A percentile compares a stretch with the other conserved stretches of the same genome.
phyloP scores from a whole-genome alignment of 2,888 invertebrate species.

The Junonia oenone region DNA sequence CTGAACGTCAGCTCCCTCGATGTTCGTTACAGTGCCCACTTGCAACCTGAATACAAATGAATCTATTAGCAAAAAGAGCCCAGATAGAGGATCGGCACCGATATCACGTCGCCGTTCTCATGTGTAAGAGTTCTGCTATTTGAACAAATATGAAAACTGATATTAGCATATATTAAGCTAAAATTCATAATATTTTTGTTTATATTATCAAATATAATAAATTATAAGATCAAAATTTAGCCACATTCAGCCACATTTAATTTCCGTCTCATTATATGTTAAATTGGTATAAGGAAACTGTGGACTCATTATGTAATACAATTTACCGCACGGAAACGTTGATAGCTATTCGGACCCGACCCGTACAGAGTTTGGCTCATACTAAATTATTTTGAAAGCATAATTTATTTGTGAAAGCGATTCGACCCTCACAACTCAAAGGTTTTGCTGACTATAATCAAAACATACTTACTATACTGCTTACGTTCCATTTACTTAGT shows the following conservation, averaged over 20 bases:
- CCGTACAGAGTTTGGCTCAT: slow-evolving; percentile 28
- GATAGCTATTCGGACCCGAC: slow-evolving; percentile 28
- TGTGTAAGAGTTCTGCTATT: slow-evolving; percentile 46
- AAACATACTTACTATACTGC: slow-evolving; percentile 34
- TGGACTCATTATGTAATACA: slow-evolving; percentile 28
- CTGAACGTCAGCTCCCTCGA: slow-evolving; percentile 68
- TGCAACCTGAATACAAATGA: slow-evolving; percentile 76
- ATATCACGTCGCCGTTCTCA: slow-evolving; percentile 49
- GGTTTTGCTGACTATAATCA: slow-evolving; percentile 65
- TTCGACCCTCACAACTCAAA: slow-evolving; percentile 70
- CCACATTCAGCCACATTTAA: slow-evolving; percentile 18
- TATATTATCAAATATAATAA: too few species aligned
- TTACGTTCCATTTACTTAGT: slow-evolving; percentile 12
- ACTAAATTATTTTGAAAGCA: slow-evolving; percentile 68
- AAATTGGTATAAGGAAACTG: slow-evolving; percentile 26
- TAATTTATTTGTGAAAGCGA: slow-evolving; percentile 72
- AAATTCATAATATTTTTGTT: too few species aligned
- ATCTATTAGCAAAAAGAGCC: slow-evolving; percentile 70
- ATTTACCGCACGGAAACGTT: slow-evolving; percentile 33
- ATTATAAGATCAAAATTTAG: too few species aligned
- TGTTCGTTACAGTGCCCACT: slow-evolving; percentile 73
- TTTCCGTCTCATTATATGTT: slow-evolving; percentile 24
- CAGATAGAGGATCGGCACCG: slow-evolving; percentile 60
- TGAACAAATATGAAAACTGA: slow-evolving; percentile 36
- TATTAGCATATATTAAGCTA: too few species aligned